Conservation (phyloP, 2,888 invertebrate species). For the Ornithoptera priamus region DNA sequence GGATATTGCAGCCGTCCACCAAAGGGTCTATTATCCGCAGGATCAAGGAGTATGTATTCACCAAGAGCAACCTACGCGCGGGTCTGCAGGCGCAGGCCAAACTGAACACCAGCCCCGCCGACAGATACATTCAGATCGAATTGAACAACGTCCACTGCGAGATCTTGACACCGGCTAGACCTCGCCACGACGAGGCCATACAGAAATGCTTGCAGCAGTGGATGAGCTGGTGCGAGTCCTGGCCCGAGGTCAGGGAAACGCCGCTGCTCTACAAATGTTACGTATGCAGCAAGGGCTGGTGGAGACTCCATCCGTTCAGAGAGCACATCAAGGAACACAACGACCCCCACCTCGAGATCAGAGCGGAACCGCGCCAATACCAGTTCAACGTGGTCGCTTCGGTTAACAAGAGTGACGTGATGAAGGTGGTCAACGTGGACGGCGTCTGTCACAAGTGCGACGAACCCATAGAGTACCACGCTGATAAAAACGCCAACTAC, state of each 20-base stretch:
- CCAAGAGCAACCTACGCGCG: neutral
- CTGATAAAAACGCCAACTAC: neutral
- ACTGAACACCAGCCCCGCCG: neutral
- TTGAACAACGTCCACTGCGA: constrained; percentile 3
- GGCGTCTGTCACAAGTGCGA: constrained; percentile 11
- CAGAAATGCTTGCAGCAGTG: neutral
- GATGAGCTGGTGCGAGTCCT: constrained; percentile 3
- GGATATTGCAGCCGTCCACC: neutral
- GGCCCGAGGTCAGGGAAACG: neutral
- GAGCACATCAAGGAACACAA: constrained; percentile 17
- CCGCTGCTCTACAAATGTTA: constrained; percentile 23
- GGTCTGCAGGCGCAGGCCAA: constrained; percentile 2
- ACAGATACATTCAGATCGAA: constrained; percentile 1
- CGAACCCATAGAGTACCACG: neutral
- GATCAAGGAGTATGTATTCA: constrained; percentile 1
- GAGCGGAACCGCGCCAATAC: neutral
- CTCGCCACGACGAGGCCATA: neutral
- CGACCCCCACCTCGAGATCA: neutral
- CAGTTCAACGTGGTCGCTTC: neutral
- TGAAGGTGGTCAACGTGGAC: neutral
- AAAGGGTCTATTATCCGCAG: neutral
- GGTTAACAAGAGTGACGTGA: neutral
- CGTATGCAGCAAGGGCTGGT: constrained; percentile 20
- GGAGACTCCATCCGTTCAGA: constrained; percentile 17
- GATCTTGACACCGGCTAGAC: neutral